Conservation (phyloP, 2,113 vertebrate genomes). For the Cochlearius cochlearius region DNA sequence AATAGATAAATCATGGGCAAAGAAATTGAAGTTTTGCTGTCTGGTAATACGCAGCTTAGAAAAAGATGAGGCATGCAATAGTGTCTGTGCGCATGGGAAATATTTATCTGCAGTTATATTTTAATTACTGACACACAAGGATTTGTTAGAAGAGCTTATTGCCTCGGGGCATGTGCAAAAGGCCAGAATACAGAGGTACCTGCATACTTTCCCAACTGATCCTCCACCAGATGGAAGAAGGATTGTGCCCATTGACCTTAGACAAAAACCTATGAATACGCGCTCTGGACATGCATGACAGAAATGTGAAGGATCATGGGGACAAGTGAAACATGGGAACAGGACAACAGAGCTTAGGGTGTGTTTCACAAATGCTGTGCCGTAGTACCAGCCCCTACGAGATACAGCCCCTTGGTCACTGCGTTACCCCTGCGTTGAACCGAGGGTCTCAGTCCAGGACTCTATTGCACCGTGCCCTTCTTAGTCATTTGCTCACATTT, state of each 20-base stretch:
- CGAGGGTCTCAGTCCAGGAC: neutral
- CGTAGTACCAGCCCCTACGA: neutral
- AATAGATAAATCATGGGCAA: neutral
- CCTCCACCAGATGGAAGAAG: neutral
- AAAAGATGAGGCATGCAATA: neutral
- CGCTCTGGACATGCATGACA: neutral
- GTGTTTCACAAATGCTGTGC: fast-evolving
- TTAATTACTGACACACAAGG: neutral
- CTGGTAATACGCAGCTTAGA: neutral
- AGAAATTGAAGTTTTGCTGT: neutral
- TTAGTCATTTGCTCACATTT: neutral
- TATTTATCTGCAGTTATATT: neutral
- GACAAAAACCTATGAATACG: neutral
- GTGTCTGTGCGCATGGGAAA: neutral
- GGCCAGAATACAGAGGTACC: fast-evolving
- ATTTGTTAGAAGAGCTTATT: neutral
- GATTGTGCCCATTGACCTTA: neutral
- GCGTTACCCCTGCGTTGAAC: neutral
- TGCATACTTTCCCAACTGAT: neutral
- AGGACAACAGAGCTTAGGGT: neutral
- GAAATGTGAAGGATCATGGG: neutral
- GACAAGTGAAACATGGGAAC: neutral
- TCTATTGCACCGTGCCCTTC: neutral
- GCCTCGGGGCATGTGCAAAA: neutral
- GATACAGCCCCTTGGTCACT: neutral